These are phyloP conservation scores for Scaptomyza montana DNA, from an alignment of 1,140 invertebrate species.

Conservation along the genomic window DNA sequence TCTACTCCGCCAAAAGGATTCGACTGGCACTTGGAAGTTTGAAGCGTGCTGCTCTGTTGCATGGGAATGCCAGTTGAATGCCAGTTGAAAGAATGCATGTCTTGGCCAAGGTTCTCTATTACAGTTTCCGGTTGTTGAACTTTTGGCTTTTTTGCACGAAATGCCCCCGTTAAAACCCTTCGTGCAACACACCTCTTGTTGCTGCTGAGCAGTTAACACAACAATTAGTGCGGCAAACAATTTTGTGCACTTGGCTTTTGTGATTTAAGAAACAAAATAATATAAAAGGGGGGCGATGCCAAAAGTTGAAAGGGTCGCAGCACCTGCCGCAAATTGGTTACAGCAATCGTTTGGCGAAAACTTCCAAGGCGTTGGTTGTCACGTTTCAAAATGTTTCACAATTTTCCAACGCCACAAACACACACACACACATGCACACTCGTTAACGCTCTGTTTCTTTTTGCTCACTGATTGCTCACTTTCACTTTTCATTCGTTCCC, in stretches of 20 bases:
- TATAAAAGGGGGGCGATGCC: conserved; percentile 1
- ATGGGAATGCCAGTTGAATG: not conserved
- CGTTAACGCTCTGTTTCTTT: conserved; percentile 12
- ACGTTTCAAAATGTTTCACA: conserved; percentile 67
- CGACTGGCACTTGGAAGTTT: conserved; percentile 6
- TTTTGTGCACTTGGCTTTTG: conserved; percentile 25
- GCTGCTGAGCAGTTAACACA: conserved; percentile 50
- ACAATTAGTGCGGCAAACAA: conserved; percentile 57
- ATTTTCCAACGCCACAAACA: conserved; percentile 35
- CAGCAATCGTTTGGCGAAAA: conserved; percentile 11
- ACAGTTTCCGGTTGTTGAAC: not conserved
- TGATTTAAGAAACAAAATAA: conserved; percentile 26
- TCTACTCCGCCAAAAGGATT: too few relatives aligned
- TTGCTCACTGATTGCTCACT: conserved; percentile 9
- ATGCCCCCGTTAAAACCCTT: not conserved
- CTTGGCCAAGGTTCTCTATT: not conserved
- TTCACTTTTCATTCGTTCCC: conserved; percentile 13
- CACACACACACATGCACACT: too few relatives aligned
- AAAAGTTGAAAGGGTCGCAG: conserved; percentile 34
- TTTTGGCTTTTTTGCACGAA: conserved; percentile 32
- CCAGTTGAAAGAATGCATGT: conserved; percentile 20
- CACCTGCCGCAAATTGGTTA: conserved; percentile 64
- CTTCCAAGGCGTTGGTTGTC: conserved; percentile 55
- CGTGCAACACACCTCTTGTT: not conserved
- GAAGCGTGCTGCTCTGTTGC: conserved; percentile 15